Percentiles rank a stretch among this genome's conserved stretches.
Conservation (phyloP, 2,888 invertebrate genomes). For the Nycteola revayana region DNA sequence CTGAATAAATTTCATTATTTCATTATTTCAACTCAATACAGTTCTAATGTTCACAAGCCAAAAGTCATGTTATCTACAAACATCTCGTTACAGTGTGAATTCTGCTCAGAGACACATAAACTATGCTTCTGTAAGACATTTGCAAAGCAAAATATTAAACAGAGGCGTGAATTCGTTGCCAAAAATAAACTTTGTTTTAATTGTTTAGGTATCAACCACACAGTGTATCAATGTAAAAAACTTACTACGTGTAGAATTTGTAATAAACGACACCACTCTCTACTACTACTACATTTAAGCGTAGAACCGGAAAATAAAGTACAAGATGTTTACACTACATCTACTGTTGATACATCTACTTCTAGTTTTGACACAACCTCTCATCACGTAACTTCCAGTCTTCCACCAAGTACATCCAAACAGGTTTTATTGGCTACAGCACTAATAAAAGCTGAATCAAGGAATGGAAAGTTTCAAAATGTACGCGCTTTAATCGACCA, state of each 20-base stretch:
- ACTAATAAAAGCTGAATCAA: too few species aligned
- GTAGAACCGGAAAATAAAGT: neutral
- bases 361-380: too few species aligned
- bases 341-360: neutral
- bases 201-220: neutral
- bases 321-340: too few species aligned
- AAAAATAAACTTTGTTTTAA: conserved; percentile 1
- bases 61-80: neutral
- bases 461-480: too few species aligned
- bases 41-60: neutral
- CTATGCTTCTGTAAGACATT: neutral
- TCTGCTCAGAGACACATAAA: neutral
- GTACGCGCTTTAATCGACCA: neutral
- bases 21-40: too few species aligned
- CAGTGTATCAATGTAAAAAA: neutral
- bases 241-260: neutral
- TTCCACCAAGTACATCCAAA: neutral
- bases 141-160: neutral
- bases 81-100: neutral
- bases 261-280: neutral
- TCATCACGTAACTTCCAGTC: neutral
- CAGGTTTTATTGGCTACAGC: neutral
- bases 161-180: neutral
- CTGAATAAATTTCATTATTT: too few species aligned
- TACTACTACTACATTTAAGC: neutral